Base-by-base conservation (phyloP, 2,888 invertebrate genomes). In the Alitta virens region DNA sequence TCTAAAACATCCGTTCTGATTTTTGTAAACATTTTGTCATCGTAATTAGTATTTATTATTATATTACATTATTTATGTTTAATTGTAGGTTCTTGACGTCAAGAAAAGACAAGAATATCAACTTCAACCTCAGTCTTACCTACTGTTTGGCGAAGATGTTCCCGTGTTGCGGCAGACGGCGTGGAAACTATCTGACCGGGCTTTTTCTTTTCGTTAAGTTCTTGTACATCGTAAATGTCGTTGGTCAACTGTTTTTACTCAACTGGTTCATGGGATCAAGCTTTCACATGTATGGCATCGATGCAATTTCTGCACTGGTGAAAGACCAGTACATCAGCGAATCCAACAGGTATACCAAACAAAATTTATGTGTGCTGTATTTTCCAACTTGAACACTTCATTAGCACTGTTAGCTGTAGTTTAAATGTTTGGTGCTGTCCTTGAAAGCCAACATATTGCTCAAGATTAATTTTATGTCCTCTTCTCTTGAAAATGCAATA, bases 191-290 rank as follows among this genome's bases (percentile, higher is more conserved):
- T 70, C 78, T 85, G 40, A 79, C 83, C 18, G 73, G 79, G 24
- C 78, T 84, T 58, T 85, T 84, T 71, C 73, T 83, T 69, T 77
- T 83, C 68, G 77, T 78, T 68, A 84, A 84, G 70, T 64, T 83
- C 21, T 70, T 84, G 43, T 82, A 82, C 66, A 74, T 83, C 67
- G 70, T 75, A 50, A 83, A 84, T 70, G 80, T 79, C 52, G 73
- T 83, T 18, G 79, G 80, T 18, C 83, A 84, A 69, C 76, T 84
- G 60, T 80, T 83, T 68, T 75, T 83, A 56, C 76, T 84, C 51
- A 83, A 84, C 71, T 77, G 78, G 63, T 83, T 84, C 63, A 75
- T 84, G 38, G 83, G 83, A 52, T 76, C 76, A 43, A 75, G 77
- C 60, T 78, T 76, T 66, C 75, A 78, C 64, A 73, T 75, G 23